Evolutionary conservation across 2,888 invertebrate genomes (phyloP).

Genomic region (Hipparchia sbordonii): DNA sequence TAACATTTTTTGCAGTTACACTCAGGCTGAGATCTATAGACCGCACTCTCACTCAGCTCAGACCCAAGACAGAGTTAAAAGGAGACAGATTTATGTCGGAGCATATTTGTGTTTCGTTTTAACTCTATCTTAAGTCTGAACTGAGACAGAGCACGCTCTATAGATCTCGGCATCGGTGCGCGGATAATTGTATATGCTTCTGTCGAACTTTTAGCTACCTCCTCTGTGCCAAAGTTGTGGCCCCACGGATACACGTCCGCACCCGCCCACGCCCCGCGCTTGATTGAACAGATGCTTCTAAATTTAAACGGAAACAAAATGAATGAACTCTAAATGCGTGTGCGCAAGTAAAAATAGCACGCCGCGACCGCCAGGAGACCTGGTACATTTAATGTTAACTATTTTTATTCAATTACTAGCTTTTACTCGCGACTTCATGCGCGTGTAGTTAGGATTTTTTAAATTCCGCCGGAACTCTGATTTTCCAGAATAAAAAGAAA

Average conservation of each 20-base stretch:
- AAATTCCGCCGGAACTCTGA: background rate
- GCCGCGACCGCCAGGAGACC: slow-evolving; percentile 57
- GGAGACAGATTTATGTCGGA: too few species aligned
- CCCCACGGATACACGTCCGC: slow-evolving; percentile 39
- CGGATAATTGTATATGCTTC: too few species aligned
- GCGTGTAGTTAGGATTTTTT: background rate
- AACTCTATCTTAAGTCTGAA: too few species aligned
- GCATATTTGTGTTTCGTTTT: too few species aligned
- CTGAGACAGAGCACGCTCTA: too few species aligned
- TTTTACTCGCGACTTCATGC: background rate
- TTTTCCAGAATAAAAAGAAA: too few species aligned
- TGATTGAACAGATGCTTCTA: slow-evolving; percentile 58
- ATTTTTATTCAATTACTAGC: slow-evolving; percentile 24
- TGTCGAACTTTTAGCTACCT: too few species aligned
- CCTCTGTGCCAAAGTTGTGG: background rate
- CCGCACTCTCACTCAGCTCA: too few species aligned
- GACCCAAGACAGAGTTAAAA: too few species aligned
- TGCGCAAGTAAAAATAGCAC: slow-evolving; percentile 59
- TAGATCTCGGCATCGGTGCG: too few species aligned
- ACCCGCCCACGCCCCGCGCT: slow-evolving; percentile 52
- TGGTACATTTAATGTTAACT: slow-evolving; percentile 41
- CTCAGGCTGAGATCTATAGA: too few species aligned
- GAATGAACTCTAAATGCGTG: slow-evolving; percentile 75
- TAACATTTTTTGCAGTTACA: too few species aligned
- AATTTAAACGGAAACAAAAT: slow-evolving; percentile 61